A percentile compares a stretch with the other conserved stretches of the same genome.
These are phyloP conservation scores for Microcebus murinus DNA, from an alignment of 2,113 vertebrate species.

Conservation along the genomic window DNA sequence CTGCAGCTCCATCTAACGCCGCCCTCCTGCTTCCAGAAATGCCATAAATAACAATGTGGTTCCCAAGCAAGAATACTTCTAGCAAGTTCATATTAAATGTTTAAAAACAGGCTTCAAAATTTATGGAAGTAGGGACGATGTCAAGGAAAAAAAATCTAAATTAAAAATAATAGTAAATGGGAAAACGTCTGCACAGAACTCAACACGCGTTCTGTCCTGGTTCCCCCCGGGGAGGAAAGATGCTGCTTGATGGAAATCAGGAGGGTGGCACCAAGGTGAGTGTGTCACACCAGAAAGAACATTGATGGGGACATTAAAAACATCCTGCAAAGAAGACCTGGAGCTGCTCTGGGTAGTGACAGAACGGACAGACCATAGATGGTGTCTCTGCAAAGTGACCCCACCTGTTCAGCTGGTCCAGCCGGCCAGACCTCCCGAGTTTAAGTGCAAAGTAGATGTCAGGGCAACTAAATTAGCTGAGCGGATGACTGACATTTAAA, in stretches of 20 bases:
- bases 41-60: rapidly evolving
- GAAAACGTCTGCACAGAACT: background rate
- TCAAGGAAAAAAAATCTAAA: background rate
- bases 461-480: too few relatives aligned
- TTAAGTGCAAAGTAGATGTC: background rate
- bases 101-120: background rate
- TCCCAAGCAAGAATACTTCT: background rate
- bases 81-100: background rate
- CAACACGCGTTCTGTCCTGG: rapidly evolving
- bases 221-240: background rate
- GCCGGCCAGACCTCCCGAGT: rapidly evolving
- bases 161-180: background rate
- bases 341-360: background rate
- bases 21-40: rapidly evolving
- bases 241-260: rapidly evolving
- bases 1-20: rapidly evolving
- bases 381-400: background rate
- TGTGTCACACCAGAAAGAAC: too few relatives aligned
- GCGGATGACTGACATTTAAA: background rate
- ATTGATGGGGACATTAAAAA: too few relatives aligned
- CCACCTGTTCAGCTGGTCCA: too few relatives aligned
- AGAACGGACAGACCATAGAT: rapidly evolving
- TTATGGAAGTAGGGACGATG: background rate
- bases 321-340: background rate
- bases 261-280: rapidly evolving